Evolutionary conservation across 1,140 invertebrate species (phyloP).

Genomic region (Aleiodes sp.): DNA sequence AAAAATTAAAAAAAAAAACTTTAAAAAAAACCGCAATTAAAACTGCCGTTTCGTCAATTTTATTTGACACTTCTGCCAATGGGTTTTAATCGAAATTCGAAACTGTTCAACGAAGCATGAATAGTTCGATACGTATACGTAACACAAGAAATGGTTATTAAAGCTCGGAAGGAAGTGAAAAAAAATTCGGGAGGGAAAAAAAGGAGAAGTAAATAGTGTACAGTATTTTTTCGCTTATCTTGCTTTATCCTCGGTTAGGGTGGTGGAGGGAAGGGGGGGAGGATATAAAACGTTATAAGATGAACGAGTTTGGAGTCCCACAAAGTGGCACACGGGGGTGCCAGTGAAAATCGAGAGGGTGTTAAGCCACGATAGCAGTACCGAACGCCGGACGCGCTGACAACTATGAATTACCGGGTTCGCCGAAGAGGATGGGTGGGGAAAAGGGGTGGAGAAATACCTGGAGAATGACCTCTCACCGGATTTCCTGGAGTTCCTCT

Average conservation of each 20-base stretch:
- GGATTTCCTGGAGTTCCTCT: constrained; percentile 33
- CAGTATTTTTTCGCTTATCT: constrained; percentile 13
- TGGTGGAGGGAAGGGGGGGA: neutral
- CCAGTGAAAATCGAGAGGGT: constrained; percentile 30
- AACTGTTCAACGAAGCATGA: no score
- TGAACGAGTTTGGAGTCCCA: neutral
- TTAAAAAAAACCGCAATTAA: neutral
- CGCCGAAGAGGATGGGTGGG: neutral
- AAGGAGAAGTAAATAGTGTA: neutral
- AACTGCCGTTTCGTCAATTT: neutral
- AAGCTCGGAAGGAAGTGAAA: constrained; percentile 17
- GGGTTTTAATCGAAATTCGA: no score
- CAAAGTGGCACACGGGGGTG: constrained; percentile 13
- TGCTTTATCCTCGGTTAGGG: neutral
- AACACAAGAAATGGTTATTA: constrained; percentile 39
- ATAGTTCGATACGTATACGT: neutral
- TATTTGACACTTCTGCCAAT: no score
- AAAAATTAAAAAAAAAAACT: no score
- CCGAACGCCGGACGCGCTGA: constrained; percentile 12
- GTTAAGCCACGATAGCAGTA: constrained; percentile 48
- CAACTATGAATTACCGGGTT: constrained; percentile 40
- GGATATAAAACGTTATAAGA: neutral
- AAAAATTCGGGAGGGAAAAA: no score
- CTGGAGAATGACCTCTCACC: constrained; percentile 29
- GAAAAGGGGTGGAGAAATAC: neutral